A percentile compares a stretch with the other conserved stretches of the same genome.
Evolutionary conservation across 2,888 invertebrate species (phyloP).

Genomic region (Drosophila pegasa): DNA sequence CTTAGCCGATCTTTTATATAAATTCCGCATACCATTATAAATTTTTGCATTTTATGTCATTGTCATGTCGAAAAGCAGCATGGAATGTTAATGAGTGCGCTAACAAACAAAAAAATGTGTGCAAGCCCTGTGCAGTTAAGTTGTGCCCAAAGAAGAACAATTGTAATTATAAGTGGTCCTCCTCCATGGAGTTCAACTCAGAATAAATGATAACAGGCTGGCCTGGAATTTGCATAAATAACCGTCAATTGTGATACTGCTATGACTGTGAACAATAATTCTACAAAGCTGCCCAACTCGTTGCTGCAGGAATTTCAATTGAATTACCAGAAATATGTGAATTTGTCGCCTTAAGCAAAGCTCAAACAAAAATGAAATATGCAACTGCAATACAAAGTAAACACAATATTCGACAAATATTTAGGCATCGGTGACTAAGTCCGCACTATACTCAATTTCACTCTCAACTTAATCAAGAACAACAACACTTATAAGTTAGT

Average conservation of each 20-base stretch:
- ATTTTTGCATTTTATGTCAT: conserved; percentile 25
- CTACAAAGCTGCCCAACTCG: background rate
- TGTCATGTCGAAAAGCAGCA: conserved; percentile 38
- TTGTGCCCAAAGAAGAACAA: conserved; percentile 38
- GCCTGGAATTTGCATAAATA: conserved; percentile 17
- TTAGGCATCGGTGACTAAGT: background rate
- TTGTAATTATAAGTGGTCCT: conserved; percentile 23
- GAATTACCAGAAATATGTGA: background rate
- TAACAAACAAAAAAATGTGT: conserved; percentile 50
- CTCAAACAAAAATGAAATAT: background rate
- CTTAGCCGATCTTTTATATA: background rate
- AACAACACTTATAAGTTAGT: conserved; percentile 2
- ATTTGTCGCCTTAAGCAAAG: background rate
- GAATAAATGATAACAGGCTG: background rate
- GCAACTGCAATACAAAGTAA: background rate
- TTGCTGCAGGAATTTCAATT: conserved; percentile 16
- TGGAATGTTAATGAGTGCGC: conserved; percentile 66
- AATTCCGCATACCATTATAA: conserved; percentile 20
- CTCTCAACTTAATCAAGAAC: conserved; percentile 17
- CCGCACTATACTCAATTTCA: background rate
- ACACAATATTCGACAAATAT: background rate
- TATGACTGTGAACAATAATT: conserved; percentile 22
- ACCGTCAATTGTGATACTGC: conserved; percentile 5
- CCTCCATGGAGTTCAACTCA: background rate
- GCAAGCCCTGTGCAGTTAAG: conserved; percentile 52